Percentiles rank a stretch among this genome's conserved stretches.
Conservation (phyloP, 1,140 invertebrate species). For the Phenacoccus solenopsis region DNA sequence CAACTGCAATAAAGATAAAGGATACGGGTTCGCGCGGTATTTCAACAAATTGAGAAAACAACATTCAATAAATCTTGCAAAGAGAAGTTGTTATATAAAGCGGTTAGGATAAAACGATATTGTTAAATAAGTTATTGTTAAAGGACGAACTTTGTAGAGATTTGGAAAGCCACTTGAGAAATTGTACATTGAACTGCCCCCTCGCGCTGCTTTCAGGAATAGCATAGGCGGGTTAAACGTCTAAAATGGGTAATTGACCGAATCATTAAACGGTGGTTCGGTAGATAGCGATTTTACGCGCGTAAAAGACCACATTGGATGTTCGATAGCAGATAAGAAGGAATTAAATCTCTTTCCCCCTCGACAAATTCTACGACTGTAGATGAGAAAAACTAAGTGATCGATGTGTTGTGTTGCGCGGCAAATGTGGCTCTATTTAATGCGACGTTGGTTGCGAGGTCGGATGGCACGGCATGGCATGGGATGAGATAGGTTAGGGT, state of each 20-base stretch:
- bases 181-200: neutral
- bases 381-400: no score
- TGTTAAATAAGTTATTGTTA: slow-evolving; percentile 3
- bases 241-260: slow-evolving; percentile 1
- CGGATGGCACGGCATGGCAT: no score
- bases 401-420: no score
- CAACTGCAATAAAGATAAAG: neutral
- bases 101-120: neutral
- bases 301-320: neutral
- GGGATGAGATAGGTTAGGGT: no score
- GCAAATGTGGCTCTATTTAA: no score
- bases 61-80: neutral
- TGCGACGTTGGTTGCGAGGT: no score
- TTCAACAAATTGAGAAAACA: slow-evolving; percentile 3
- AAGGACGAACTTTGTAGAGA: neutral
- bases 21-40: neutral
- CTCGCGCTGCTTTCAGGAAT: neutral
- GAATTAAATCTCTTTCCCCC: neutral
- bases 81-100: neutral
- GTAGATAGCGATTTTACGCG: slow-evolving; percentile 1
- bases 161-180: neutral
- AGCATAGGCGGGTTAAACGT: slow-evolving; percentile 1
- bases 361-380: no score
- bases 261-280: neutral
- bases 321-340: neutral